Percentiles rank a stretch among this genome's conserved stretches.
phyloP scores from a whole-genome alignment of 1,140 invertebrate genomes.

The Arctopsyche grandis region DNA sequence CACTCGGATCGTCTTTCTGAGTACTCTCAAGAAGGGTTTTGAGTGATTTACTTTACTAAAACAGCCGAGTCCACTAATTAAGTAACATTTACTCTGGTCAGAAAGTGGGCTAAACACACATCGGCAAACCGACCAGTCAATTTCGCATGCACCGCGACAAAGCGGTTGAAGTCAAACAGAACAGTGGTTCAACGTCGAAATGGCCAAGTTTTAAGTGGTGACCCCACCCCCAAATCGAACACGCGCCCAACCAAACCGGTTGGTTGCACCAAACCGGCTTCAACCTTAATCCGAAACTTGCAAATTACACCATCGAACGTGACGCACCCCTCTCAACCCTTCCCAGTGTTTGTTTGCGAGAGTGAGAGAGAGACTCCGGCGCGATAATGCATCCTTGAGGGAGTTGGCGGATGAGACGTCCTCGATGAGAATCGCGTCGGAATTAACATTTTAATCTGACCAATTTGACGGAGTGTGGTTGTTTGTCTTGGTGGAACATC shows the following conservation, averaged over 20 bases:
- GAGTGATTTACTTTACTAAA: too few species aligned
- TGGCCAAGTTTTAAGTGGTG: background rate
- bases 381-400: too few species aligned
- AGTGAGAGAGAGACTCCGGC: too few species aligned
- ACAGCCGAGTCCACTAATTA: too few species aligned
- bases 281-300: background rate
- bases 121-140: too few species aligned
- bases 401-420: too few species aligned
- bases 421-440: background rate
- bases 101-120: too few species aligned
- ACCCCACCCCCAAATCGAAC: background rate
- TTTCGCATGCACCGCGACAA: too few species aligned
- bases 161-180: background rate
- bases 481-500: background rate
- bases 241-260: background rate
- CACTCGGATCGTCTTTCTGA: too few species aligned
- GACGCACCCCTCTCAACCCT: background rate
- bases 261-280: background rate
- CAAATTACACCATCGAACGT: background rate
- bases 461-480: conserved; percentile 11
- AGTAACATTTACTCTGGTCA: too few species aligned
- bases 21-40: too few species aligned
- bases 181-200: background rate
- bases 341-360: background rate
- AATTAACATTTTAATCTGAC: conserved; percentile 32